Percentiles rank a stretch among this genome's conserved stretches.
These are phyloP conservation scores for Indicator maculatus DNA, from an alignment of 2,113 vertebrate genomes.

Conservation along the genomic window DNA sequence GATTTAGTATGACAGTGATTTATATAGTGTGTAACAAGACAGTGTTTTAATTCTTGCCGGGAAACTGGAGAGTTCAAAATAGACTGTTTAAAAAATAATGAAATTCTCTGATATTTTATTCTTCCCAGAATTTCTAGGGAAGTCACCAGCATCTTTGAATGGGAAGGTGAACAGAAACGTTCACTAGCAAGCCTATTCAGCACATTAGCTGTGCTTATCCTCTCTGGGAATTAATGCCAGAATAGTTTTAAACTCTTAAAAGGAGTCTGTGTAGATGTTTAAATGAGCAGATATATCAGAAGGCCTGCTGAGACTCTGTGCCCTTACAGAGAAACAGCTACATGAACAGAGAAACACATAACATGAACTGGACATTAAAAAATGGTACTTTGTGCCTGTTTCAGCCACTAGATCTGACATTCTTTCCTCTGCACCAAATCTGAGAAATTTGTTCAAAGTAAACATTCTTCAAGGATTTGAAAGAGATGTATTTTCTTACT, in stretches of 20 bases:
- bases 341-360: too few species aligned
- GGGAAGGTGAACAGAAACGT: neutral
- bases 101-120: neutral
- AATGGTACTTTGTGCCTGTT: fast-evolving
- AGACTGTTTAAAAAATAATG: neutral
- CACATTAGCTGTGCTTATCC: neutral
- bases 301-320: neutral
- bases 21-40: neutral
- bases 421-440: neutral
- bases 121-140: neutral
- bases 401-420: neutral
- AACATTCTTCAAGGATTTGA: neutral
- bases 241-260: neutral
- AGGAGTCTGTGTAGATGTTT: neutral
- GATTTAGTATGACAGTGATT: neutral
- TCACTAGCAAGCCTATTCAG: neutral
- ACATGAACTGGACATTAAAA: neutral
- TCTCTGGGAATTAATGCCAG: neutral
- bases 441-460: neutral
- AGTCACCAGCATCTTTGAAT: neutral
- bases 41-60: neutral
- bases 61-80: neutral
- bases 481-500: neutral
- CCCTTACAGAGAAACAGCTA: neutral
- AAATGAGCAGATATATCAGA: neutral